Percentiles rank a stretch among this genome's conserved stretches.
Evolutionary conservation across 2,888 invertebrate genomes (phyloP).

Genomic region (Petrophora chlorosata): DNA sequence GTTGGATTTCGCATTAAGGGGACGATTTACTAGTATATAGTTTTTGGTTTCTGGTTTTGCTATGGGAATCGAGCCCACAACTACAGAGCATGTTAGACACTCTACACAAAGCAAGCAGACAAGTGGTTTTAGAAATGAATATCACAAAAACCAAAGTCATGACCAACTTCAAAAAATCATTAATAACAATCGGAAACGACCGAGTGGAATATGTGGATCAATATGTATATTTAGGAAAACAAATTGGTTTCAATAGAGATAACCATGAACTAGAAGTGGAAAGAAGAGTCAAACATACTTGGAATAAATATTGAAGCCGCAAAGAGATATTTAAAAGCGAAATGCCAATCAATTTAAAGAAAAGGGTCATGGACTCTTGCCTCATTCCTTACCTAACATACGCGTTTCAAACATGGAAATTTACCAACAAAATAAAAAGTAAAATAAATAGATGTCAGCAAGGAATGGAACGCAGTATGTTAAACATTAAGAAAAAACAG

Average conservation of each 20-base stretch:
- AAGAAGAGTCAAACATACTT: constrained; percentile 26
- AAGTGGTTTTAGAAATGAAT: not conserved
- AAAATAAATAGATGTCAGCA: no score
- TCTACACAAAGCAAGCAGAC: not conserved
- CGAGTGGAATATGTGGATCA: not conserved
- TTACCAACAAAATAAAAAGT: no score
- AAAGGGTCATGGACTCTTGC: not conserved
- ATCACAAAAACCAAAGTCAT: not conserved
- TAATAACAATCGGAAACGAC: not conserved
- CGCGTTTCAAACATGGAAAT: no score
- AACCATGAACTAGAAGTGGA: constrained; percentile 26
- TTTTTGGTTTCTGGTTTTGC: constrained; percentile 34
- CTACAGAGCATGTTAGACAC: not conserved
- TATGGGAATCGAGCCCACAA: not conserved
- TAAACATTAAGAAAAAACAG: not conserved
- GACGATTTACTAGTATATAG: no score
- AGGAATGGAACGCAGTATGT: not conserved
- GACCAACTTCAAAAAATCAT: not conserved
- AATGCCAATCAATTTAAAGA: not conserved
- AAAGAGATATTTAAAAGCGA: constrained; percentile 6
- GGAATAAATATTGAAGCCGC: constrained; percentile 34
- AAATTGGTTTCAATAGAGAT: constrained; percentile 21
- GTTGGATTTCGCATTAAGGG: no score
- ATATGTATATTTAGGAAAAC: constrained; percentile 29
- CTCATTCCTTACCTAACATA: no score